These are phyloP conservation scores for Drosophila busckii DNA, from an alignment of 1,140 invertebrate species.

Conservation along the genomic window DNA sequence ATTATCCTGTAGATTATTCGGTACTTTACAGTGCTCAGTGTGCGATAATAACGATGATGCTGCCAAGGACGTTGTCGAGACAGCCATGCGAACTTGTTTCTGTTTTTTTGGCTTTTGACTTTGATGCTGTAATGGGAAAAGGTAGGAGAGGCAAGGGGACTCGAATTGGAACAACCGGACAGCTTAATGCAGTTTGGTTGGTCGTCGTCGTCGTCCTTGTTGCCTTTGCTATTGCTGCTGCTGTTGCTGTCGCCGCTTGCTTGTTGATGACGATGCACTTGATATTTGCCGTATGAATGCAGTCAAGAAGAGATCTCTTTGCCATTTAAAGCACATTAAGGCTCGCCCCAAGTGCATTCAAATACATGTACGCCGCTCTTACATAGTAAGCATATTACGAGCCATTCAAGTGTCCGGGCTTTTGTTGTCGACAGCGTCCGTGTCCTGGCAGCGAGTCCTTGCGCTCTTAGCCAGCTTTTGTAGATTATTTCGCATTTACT, in stretches of 20 bases:
- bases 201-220: constrained; percentile 36
- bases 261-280: constrained; percentile 65
- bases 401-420: constrained; percentile 48
- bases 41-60: constrained; percentile 67
- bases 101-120: constrained; percentile 20
- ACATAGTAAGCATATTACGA: constrained; percentile 3
- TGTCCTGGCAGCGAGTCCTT: constrained; percentile 14
- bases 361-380: constrained; percentile 26
- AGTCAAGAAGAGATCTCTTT: constrained; percentile 13
- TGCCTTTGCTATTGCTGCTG: background rate
- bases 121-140: constrained; percentile 6
- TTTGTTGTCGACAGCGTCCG: constrained; percentile 54
- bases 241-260: constrained; percentile 22
- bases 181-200: constrained; percentile 48
- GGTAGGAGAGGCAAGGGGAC: background rate
- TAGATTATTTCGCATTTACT: constrained; percentile 63
- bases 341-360: constrained; percentile 18
- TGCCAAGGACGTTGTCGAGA: constrained; percentile 44
- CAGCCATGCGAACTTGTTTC: constrained; percentile 10
- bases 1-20: constrained; percentile 74
- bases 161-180: background rate
- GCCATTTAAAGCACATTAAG: constrained; percentile 71
- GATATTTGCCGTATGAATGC: constrained; percentile 71
- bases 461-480: constrained; percentile 49
- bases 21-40: constrained; percentile 68